phyloP scores from a whole-genome alignment of 2,113 vertebrate genomes.

The Chinchilla lanigera region DNA sequence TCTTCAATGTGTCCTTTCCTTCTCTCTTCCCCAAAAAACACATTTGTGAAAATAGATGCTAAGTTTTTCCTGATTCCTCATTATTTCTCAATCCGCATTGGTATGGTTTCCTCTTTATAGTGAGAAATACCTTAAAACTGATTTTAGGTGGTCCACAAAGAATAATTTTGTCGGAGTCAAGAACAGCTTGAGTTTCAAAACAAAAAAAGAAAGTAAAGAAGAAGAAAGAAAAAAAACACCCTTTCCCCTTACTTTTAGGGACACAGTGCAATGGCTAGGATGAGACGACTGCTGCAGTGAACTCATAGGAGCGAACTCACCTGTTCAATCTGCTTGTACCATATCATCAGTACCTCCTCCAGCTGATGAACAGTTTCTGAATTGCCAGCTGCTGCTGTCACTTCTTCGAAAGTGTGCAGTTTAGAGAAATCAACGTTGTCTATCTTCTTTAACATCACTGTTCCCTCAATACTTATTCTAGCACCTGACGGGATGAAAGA shows the following conservation, averaged over 20 bases:
- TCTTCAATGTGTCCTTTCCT: not conserved
- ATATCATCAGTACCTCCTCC: conserved; percentile 89
- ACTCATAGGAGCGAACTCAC: conserved; percentile 73
- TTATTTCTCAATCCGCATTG: not conserved
- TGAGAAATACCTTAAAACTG: not conserved
- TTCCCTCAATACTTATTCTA: conserved; percentile 85
- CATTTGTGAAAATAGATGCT: not conserved
- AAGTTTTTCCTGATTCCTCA: not conserved
- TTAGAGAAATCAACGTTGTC: conserved; percentile 87
- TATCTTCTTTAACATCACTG: conserved; percentile 86
- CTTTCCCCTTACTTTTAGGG: not conserved
- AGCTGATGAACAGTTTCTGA: conserved; percentile 86
- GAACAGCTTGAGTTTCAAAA: not conserved
- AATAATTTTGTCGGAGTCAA: not conserved
- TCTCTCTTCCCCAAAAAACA: not conserved
- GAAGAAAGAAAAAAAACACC: no score
- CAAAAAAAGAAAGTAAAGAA: not conserved
- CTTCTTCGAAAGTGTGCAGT: conserved; percentile 85
- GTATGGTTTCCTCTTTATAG: not conserved
- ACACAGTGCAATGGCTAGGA: not conserved
- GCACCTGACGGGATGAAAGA: conserved; percentile 80
- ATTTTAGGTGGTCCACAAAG: not conserved
- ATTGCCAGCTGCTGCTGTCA: conserved; percentile 86
- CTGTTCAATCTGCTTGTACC: conserved; percentile 91
- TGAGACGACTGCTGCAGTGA: not conserved